phyloP scores from a whole-genome alignment of 2,888 invertebrate genomes.

The Drosophila sordidapex region DNA sequence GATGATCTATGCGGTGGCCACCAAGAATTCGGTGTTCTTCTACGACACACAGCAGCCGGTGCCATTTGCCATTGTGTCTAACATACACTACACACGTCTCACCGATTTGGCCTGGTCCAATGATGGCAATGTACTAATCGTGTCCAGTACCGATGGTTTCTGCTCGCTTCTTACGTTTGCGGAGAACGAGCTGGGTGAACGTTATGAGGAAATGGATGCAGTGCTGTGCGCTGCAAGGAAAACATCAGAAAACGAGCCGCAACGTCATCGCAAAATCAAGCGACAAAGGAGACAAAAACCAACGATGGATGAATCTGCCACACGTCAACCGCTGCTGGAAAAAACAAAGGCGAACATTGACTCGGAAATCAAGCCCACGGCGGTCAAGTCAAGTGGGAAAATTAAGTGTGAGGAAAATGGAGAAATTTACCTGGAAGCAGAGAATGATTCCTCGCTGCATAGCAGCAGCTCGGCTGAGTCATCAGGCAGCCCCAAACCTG shows the following conservation, averaged over 20 bases:
- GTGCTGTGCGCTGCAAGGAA: constrained; percentile 76
- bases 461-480: constrained; percentile 51
- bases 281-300: constrained; percentile 65
- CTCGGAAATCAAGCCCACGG: not conserved
- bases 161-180: constrained; percentile 93
- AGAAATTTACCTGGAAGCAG: constrained; percentile 51
- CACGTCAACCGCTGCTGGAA: constrained; percentile 56
- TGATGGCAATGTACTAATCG: constrained; percentile 91
- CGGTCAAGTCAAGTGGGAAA: constrained; percentile 10
- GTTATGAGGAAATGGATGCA: constrained; percentile 82
- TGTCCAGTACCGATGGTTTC: constrained; percentile 95
- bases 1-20: constrained; percentile 95
- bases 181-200: constrained; percentile 89
- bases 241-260: constrained; percentile 52
- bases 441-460: constrained; percentile 72
- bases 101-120: constrained; percentile 95
- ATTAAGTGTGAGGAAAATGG: constrained; percentile 17
- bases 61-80: constrained; percentile 92
- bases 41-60: constrained; percentile 94
- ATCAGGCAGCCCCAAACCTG: constrained; percentile 37
- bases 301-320: constrained; percentile 54
- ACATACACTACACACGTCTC: constrained; percentile 95
- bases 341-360: constrained; percentile 43
- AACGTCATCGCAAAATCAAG: constrained; percentile 53
- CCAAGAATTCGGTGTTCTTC: constrained; percentile 92